A percentile compares a stretch with the other conserved stretches of the same genome.
phyloP scores from a whole-genome alignment of 1,140 invertebrate species.

The Penaeus chinensis region DNA sequence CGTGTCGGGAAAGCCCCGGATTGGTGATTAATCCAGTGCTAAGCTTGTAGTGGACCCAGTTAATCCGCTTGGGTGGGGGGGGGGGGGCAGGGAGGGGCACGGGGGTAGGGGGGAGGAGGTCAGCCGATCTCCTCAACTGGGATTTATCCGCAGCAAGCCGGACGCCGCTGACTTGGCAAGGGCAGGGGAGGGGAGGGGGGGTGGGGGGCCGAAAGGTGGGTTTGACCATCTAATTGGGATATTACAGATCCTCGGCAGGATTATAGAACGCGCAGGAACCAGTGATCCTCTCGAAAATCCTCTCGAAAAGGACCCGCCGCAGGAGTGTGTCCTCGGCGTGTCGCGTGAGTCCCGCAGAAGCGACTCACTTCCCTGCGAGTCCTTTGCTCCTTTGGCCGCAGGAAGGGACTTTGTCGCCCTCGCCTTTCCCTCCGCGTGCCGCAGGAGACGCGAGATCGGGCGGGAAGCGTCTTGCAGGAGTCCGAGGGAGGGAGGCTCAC shows the following conservation, averaged over 20 bases:
- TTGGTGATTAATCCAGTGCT: constrained; percentile 29
- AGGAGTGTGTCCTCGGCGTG: no score
- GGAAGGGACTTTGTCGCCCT: no score
- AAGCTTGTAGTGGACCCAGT: constrained; percentile 39
- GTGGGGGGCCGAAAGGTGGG: not conserved
- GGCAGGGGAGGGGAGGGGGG: no score
- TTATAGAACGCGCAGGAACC: not conserved
- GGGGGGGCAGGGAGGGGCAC: no score
- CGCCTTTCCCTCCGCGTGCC: no score
- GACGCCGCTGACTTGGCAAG: constrained; percentile 26
- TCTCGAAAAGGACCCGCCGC: not conserved
- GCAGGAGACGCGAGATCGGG: no score
- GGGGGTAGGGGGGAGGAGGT: not conserved
- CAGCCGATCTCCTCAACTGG: constrained; percentile 4
- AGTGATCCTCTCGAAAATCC: not conserved
- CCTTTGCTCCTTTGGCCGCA: no score
- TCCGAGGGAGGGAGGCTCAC: no score
- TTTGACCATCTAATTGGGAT: constrained; percentile 48
- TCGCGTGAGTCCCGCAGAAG: no score
- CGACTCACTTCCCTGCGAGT: no score
- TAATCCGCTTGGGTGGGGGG: not conserved
- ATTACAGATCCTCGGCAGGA: constrained; percentile 29
- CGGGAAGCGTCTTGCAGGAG: no score
- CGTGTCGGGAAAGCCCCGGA: constrained; percentile 31
- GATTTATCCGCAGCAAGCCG: constrained; percentile 44